Evolutionary conservation across 64 coral and sea anemone species (phyloP).

Genomic region (Pocillopora damicornis): DNA sequence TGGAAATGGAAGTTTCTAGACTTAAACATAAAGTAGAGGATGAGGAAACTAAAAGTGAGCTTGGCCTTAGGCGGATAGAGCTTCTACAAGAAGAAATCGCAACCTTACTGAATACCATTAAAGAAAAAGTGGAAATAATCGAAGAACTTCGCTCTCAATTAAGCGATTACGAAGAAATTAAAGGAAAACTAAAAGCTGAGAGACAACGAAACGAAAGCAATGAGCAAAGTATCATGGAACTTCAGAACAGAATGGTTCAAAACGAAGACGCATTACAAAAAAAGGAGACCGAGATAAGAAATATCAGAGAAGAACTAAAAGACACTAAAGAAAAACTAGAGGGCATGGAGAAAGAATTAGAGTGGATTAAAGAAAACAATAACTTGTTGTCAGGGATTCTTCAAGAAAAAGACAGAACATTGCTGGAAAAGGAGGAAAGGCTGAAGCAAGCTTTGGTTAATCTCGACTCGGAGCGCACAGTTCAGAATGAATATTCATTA

Average conservation of each 20-base stretch:
- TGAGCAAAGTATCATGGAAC: slow-evolving; percentile 17
- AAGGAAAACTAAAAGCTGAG: slow-evolving; percentile 2
- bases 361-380: slow-evolving; percentile 34
- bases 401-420: slow-evolving; percentile 46
- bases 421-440: slow-evolving; percentile 48
- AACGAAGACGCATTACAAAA: slow-evolving; percentile 23
- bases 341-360: slow-evolving; percentile 34
- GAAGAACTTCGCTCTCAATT: slow-evolving; percentile 26
- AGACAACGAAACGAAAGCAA: slow-evolving; percentile 33
- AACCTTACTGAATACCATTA: slow-evolving; percentile 19
- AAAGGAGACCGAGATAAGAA: slow-evolving; percentile 35
- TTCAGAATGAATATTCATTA: slow-evolving; percentile 61
- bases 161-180: slow-evolving; percentile 10
- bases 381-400: slow-evolving; percentile 19
- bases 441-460: slow-evolving; percentile 46
- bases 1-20: slow-evolving; percentile 36
- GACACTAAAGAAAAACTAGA: slow-evolving; percentile 26
- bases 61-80: slow-evolving; percentile 31
- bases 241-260: slow-evolving; percentile 19
- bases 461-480: slow-evolving; percentile 54
- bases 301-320: slow-evolving; percentile 30
- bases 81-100: slow-evolving; percentile 40
- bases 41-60: slow-evolving; percentile 51
- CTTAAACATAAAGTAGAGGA: slow-evolving; percentile 35
- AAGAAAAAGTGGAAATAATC: slow-evolving; percentile 35